Percentiles rank a stretch among this genome's conserved stretches.
These are phyloP conservation scores for Tipula confusa DNA, from an alignment of 2,888 invertebrate species.

Conservation along the genomic window DNA sequence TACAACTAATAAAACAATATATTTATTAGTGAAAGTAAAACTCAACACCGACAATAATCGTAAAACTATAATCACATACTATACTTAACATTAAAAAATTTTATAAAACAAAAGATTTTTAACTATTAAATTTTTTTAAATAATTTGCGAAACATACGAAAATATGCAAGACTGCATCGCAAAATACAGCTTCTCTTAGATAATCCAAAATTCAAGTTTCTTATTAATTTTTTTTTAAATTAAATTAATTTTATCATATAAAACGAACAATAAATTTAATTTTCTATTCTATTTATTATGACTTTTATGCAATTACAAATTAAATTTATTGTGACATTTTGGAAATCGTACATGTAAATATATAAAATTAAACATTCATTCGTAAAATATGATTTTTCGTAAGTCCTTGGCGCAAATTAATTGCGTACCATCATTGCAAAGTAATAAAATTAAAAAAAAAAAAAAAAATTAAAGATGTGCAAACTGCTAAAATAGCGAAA, in stretches of 20 bases:
- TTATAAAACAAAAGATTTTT: neutral
- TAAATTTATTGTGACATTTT: neutral
- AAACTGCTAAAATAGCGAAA: neutral
- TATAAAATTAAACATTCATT: too few relatives aligned
- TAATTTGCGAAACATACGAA: neutral
- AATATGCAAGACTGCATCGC: too few relatives aligned
- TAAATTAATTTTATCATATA: too few relatives aligned
- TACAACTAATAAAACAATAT: neutral
- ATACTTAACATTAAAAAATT: neutral
- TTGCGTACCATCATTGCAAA: too few relatives aligned
- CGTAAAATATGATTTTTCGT: too few relatives aligned
- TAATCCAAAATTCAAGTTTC: too few relatives aligned
- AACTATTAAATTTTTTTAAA: neutral
- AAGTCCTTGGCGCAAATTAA: neutral
- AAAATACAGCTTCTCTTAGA: too few relatives aligned
- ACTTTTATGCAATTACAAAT: neutral
- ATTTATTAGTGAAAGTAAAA: constrained; percentile 21
- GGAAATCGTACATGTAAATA: neutral
- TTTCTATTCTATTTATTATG: neutral
- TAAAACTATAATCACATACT: neutral
- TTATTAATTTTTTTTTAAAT: too few relatives aligned
- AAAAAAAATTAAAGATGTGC: neutral
- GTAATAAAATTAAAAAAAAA: neutral
- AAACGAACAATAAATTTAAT: neutral
- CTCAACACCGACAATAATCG: neutral